phyloP scores from a whole-genome alignment of 1,140 invertebrate genomes.

The Chironomus tepperi region DNA sequence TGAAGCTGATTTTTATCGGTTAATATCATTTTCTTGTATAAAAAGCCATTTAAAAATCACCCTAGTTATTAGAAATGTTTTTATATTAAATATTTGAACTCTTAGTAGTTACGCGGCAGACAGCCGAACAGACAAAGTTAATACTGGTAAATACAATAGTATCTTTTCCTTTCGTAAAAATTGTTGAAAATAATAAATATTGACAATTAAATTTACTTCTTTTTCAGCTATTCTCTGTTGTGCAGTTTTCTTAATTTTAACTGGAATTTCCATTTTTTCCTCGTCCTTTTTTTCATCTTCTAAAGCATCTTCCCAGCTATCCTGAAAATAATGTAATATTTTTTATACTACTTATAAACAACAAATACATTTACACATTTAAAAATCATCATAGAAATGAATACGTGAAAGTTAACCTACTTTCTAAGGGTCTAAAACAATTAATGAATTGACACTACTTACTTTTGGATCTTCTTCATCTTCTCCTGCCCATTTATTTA shows the following conservation, averaged over 20 bases:
- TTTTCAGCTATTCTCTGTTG: slow-evolving; percentile 66
- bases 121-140: no score
- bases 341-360: background rate
- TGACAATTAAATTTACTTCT: slow-evolving; percentile 47
- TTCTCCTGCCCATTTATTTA: slow-evolving; percentile 80
- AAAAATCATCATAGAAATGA: background rate
- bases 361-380: background rate
- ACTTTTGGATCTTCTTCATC: slow-evolving; percentile 83
- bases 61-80: no score
- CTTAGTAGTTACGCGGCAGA: no score
- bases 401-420: slow-evolving; percentile 3
- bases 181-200: no score
- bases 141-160: no score
- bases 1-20: no score
- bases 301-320: slow-evolving; percentile 75
- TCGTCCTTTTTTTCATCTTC: slow-evolving; percentile 54
- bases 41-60: no score
- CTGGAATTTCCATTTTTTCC: slow-evolving; percentile 46
- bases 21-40: no score
- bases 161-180: no score
- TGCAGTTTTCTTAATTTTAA: slow-evolving; percentile 56
- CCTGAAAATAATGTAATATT: slow-evolving; percentile 44
- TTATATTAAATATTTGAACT: no score
- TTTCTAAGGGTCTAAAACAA: background rate
- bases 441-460: slow-evolving; percentile 28